Base-by-base conservation (phyloP, 53 echinoderm and acorn worm genomes). In the Crossaster papposus region DNA sequence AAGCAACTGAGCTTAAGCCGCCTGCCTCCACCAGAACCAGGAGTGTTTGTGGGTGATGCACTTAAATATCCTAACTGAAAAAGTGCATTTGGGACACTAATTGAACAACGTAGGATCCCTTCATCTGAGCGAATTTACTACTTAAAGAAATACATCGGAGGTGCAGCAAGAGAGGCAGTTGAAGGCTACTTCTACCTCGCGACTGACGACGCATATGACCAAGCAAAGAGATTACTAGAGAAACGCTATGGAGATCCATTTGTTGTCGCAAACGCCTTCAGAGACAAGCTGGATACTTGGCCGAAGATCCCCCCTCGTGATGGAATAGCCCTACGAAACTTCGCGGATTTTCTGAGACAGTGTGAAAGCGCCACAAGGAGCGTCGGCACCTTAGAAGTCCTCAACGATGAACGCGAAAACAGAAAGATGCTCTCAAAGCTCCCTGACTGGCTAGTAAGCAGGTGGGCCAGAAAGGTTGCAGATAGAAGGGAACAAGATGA, bases 1-100 rank as follows among this genome's bases (percentile, higher is more conserved):
- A 54, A 51, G 32, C 64, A 84, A n/a, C 26, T 93, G 70, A 86
- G 62, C 35, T 54, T 86, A 2, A 85, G 50, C 26, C 77, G 80
- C 3, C 52, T 94, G 14, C 94, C 94, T 22, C 81, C 81, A 20
- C 94, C 89, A 10, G 94, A 94, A 62, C 94, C 91, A 77, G 64
- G 77, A 79, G 50, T 91, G 54, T 94, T 91, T 54, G 70, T 36
- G 31, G 89, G 91, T 18, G 88, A 91, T 36, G 91, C 94, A 31
- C 72, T 91, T 26, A 37, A 88, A 44, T 94, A 89, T 44, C 89
- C 83, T 2, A 89, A 79, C 51, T 91, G 89, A 84, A 76, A 88
- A 53, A 64, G 64, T 51, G 91, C 94, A 51, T 94, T 94, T 52
- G 64, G 84, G 2, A 75, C 65, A 23, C 81, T 94, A 1, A 91